Evolutionary conservation across 2,797 vertebrate species (phyloP), one percentile per base, ranked within the genome.

Genomic region (Enteromius thamalakanensis): DNA sequence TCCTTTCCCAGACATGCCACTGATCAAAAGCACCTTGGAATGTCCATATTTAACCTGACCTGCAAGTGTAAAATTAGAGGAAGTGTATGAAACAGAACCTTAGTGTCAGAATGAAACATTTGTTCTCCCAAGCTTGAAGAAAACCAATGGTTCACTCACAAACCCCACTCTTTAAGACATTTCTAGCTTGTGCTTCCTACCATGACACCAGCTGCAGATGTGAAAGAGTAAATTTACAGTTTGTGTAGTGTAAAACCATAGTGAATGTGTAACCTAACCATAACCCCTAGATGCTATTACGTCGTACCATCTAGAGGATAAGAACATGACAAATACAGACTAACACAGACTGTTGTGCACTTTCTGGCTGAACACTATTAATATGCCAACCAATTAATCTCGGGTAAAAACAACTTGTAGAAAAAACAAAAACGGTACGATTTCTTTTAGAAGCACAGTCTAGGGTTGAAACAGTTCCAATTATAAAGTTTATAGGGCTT

Each of bases 1-100:
- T 40, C 4, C 23, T 58, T 37, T 23, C 19, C 67, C 40, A 77
- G 34, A 62, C 64, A 81, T 42, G 55, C 49, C 74, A 77, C 72
- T 70, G 72, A 69, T 70, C 42, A 70, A 26, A 77, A 82, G 80
- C 80, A 78, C 68, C 58, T 47, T 72, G 80, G 84, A 86, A 86
- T 82, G 84, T 79, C 80, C 80, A 68, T 58, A 26, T 81, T 85
- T 32, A 62, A 68, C n/a, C 51, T 80, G 72, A 85, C n/a, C 65
- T 69, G 70, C 55, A 76, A 47, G 60, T 40, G 47, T 37, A 78
- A 60, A 64, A 34, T 34, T 68, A 10, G 89, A 89, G 53, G 26
- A 40, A 79, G 55, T 55, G 29, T 65, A 34, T 67, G 77, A 68
- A 51, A 53, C 29, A 19, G 29, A 80, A 70, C 4, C 60, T 12